phyloP scores from a whole-genome alignment of 2,797 vertebrate genomes.

The Myripristis jacobus region DNA sequence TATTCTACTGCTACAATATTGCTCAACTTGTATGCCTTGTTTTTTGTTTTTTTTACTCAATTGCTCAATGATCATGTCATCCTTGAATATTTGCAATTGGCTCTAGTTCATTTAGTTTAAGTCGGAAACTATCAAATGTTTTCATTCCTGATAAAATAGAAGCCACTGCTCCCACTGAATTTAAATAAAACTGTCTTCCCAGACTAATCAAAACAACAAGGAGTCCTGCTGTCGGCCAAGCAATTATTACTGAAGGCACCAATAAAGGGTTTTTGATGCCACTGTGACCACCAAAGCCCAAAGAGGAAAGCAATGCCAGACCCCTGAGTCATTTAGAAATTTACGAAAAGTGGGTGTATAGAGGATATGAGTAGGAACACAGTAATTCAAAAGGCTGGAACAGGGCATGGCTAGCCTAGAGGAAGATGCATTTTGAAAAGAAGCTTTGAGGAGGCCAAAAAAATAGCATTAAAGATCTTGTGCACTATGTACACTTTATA shows the following conservation, averaged over 20 bases:
- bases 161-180: background rate
- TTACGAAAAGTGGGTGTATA: background rate
- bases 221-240: constrained; percentile 27
- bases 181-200: background rate
- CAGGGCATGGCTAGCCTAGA: constrained; percentile 13
- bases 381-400: constrained; percentile 1
- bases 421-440: constrained; percentile 10
- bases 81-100: background rate
- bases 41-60: constrained; percentile 8
- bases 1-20: background rate
- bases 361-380: constrained; percentile 22
- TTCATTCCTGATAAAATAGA: too few relatives aligned
- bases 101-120: constrained; percentile 14
- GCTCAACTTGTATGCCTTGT: background rate
- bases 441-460: background rate
- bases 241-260: constrained; percentile 24
- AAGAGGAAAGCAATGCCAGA: constrained; percentile 20
- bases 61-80: background rate
- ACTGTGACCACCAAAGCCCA: constrained; percentile 6
- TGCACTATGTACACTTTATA: constrained; percentile 10
- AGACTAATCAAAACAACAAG: constrained; percentile 23
- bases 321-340: constrained; percentile 16
- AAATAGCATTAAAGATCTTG: background rate
- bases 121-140: constrained; percentile 12
- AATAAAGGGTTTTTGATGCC: constrained; percentile 22